Evolutionary conservation across 2,113 vertebrate species (phyloP), one percentile per base, ranked within the genome.

Genomic region (Callionymus lyra): DNA sequence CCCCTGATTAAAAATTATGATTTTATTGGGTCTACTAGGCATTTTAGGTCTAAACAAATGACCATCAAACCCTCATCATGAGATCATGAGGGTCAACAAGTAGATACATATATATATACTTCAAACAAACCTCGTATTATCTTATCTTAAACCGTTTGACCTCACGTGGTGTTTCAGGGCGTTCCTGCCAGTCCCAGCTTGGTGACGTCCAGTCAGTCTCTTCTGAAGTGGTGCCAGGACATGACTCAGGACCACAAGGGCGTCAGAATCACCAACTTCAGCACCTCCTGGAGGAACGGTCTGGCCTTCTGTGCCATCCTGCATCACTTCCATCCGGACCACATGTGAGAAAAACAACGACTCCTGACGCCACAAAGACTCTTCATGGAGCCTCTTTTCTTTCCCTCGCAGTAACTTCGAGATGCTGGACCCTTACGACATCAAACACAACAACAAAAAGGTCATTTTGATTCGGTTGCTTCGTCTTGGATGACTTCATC

Each of bases 221-320:
- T 94, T 17, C 61, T 94, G 48, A 72, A 86, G 19, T 94, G 92
- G 92, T 91, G 90, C 67, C 84, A 90, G 60, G 84, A 88, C 13
- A 77, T 90, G 46, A 91, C 89, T 0, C 36, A 78, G 2, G 68
- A 60, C 34, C 86, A 92, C 76, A 84, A 82, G 0, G 88, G 87
- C 0, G 68, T 94, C 18, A 85, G 84, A 12, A 59, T 94, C 54
- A 89, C 81, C 54, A 93, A 94, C 44, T 93, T 93, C 65, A 92
- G 84, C 56, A 93, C 92, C 0, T 92, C 90, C 19, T 94, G 91
- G 90, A 85, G 91, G 33, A 93, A 90, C 0, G 92, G 92, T 17
- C 51, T 92, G 49, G 92, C 87, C 0, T 91, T 94, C 65, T 94
- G 92, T 14, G 87, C 91, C 54, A 89, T 93, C 48, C 77, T 94